These are phyloP conservation scores for Thunnus thynnus DNA, from an alignment of 2,113 vertebrate genomes.

Conservation along the genomic window DNA sequence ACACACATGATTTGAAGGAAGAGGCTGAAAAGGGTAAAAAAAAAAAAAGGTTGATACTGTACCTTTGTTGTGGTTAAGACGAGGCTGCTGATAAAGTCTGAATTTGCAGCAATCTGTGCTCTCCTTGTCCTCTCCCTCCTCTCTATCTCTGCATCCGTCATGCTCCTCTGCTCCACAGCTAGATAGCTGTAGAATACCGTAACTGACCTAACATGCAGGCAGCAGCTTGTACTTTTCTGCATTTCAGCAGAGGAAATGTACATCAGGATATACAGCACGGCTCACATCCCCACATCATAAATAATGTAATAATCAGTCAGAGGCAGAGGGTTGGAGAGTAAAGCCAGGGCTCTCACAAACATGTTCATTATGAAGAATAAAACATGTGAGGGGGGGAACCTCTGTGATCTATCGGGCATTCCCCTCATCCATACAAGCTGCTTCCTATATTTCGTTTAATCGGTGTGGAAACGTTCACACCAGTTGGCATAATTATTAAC, in stretches of 20 bases:
- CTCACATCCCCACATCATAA: constrained; percentile 38
- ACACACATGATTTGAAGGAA: constrained; percentile 17
- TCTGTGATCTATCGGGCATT: constrained; percentile 3
- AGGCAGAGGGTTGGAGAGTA: constrained; percentile 7
- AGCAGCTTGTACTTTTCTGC: constrained; percentile 33
- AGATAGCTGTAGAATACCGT: constrained; percentile 66
- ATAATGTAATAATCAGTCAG: constrained; percentile 58
- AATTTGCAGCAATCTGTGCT: constrained; percentile 62
- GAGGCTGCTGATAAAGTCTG: constrained; percentile 38
- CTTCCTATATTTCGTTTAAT: neutral
- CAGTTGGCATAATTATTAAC: constrained; percentile 33
- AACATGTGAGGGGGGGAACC: neutral
- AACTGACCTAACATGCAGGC: constrained; percentile 58
- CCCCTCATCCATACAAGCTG: neutral
- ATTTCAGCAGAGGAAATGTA: constrained; percentile 44
- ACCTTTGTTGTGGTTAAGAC: constrained; percentile 51
- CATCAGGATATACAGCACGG: constrained; percentile 14
- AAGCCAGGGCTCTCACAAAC: neutral
- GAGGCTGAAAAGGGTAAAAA: neutral
- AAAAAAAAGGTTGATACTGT: constrained; percentile 1
- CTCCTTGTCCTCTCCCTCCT: constrained; percentile 56
- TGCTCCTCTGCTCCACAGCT: constrained; percentile 49
- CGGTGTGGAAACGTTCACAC: constrained; percentile 16
- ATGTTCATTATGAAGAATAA: constrained; percentile 9
- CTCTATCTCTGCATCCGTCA: constrained; percentile 65